Conservation (phyloP, 2,888 invertebrate genomes). For the Pseudolycoriella hygida region DNA sequence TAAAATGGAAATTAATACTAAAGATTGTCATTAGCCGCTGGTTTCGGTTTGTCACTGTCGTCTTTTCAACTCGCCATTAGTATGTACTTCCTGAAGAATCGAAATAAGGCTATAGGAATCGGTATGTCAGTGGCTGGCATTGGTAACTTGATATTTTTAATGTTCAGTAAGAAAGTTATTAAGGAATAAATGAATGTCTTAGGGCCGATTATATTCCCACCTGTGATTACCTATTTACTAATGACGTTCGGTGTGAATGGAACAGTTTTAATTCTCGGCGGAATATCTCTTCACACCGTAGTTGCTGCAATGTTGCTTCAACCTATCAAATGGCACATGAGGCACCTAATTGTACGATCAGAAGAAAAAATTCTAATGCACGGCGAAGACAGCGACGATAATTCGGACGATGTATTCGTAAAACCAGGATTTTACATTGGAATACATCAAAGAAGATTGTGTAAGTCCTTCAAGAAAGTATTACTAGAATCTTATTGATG, state of each 20-base stretch:
- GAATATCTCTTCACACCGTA: slow-evolving; percentile 40
- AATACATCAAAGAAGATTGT: too few relatives aligned
- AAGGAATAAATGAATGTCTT: too few relatives aligned
- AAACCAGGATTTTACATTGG: too few relatives aligned
- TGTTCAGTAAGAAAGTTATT: too few relatives aligned
- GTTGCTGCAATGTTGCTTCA: slow-evolving; percentile 41
- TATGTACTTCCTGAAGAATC: slow-evolving; percentile 42
- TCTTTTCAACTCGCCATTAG: slow-evolving; percentile 45
- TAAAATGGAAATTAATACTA: background rate
- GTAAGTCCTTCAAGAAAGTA: too few relatives aligned
- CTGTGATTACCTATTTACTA: slow-evolving; percentile 38
- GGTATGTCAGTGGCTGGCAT: slow-evolving; percentile 46
- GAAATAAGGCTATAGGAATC: slow-evolving; percentile 42
- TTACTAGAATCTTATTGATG: too few relatives aligned
- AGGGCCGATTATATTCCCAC: slow-evolving; percentile 41
- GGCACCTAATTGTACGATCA: too few relatives aligned
- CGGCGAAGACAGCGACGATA: too few relatives aligned
- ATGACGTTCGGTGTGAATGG: slow-evolving; percentile 38
- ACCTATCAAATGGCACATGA: slow-evolving; percentile 45
- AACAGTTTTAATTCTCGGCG: slow-evolving; percentile 42
- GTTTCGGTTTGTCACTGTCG: slow-evolving; percentile 39
- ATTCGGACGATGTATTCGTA: too few relatives aligned
- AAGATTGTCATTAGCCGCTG: slow-evolving; percentile 33
- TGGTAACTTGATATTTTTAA: slow-evolving; percentile 30
- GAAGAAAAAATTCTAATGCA: too few relatives aligned